phyloP scores from a whole-genome alignment of 1,140 invertebrate species.

The Diorhabda carinulata region DNA sequence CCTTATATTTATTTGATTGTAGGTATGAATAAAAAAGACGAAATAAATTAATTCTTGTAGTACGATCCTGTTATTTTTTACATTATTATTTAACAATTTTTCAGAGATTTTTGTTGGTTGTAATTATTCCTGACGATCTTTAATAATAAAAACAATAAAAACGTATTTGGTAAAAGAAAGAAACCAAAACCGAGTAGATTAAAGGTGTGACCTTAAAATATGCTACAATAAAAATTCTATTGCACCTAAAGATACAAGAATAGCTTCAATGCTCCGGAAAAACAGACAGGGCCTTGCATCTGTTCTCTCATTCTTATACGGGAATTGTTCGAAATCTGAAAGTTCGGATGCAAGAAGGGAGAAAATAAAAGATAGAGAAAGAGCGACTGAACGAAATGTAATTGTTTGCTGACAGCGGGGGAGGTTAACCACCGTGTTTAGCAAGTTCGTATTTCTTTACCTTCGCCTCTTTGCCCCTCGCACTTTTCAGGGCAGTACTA shows the following conservation, averaged over 20 bases:
- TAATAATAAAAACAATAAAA: no score
- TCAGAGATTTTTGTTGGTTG: no score
- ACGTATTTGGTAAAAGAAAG: no score
- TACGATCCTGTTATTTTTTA: no score
- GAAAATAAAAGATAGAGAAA: slow-evolving; percentile 1
- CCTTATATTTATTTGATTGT: no score
- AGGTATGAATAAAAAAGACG: no score
- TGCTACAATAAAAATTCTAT: no score
- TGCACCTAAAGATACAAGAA: background rate
- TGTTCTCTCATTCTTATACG: slow-evolving; percentile 2
- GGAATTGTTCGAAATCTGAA: slow-evolving; percentile 19
- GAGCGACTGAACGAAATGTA: slow-evolving; percentile 4
- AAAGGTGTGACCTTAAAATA: no score
- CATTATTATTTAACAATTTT: no score
- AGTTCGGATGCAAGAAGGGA: slow-evolving; percentile 6
- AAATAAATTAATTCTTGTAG: no score
- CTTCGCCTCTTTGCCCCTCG: slow-evolving; percentile 5
- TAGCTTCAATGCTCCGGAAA: slow-evolving; percentile 9
- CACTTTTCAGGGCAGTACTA: slow-evolving; percentile 1
- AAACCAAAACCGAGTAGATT: no score
- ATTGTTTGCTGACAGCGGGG: slow-evolving; percentile 20
- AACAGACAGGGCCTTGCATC: slow-evolving; percentile 7
- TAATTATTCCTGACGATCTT: no score
- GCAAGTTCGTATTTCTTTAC: slow-evolving; percentile 18
- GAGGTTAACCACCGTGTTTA: slow-evolving; percentile 21